Evolutionary conservation across 2,888 invertebrate species (phyloP).

Genomic region (Lacanobia wlatinum): DNA sequence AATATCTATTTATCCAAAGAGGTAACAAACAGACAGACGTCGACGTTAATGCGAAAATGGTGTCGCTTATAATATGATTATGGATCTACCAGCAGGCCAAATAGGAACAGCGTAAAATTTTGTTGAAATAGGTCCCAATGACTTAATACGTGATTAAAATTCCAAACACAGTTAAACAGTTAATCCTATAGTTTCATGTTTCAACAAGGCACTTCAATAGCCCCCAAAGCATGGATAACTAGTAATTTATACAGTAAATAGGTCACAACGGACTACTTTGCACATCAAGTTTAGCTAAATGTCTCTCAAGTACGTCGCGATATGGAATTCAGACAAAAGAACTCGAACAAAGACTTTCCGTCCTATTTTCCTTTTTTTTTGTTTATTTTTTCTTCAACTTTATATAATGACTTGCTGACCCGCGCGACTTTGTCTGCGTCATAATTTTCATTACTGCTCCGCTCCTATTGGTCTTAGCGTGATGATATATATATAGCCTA

Average conservation of each 20-base stretch:
- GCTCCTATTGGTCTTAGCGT: too few species aligned
- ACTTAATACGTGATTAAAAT: conserved; percentile 29
- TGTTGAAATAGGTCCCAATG: neutral
- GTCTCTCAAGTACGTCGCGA: conserved; percentile 48
- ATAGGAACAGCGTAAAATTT: neutral
- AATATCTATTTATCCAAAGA: too few species aligned
- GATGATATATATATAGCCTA: too few species aligned
- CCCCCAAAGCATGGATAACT: conserved; percentile 11
- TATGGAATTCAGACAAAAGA: conserved; percentile 57
- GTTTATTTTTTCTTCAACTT: conserved; percentile 47
- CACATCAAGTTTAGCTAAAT: conserved; percentile 60
- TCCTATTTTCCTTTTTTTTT: conserved; percentile 60
- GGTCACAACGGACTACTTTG: conserved; percentile 63
- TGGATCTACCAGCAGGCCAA: neutral
- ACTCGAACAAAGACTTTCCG: conserved; percentile 59
- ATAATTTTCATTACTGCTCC: too few species aligned
- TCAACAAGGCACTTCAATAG: conserved; percentile 34
- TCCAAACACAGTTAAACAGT: conserved; percentile 23
- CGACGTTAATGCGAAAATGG: too few species aligned
- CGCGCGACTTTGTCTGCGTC: too few species aligned
- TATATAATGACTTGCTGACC: too few species aligned
- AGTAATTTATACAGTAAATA: conserved; percentile 58
- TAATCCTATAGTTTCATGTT: conserved; percentile 32
- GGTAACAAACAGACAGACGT: too few species aligned
- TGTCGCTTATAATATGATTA: too few species aligned